Percentiles rank a stretch among this genome's conserved stretches.
phyloP scores from a whole-genome alignment of 1,140 invertebrate species.

The roundworm (Caenorhabditis elegans) region DNA sequence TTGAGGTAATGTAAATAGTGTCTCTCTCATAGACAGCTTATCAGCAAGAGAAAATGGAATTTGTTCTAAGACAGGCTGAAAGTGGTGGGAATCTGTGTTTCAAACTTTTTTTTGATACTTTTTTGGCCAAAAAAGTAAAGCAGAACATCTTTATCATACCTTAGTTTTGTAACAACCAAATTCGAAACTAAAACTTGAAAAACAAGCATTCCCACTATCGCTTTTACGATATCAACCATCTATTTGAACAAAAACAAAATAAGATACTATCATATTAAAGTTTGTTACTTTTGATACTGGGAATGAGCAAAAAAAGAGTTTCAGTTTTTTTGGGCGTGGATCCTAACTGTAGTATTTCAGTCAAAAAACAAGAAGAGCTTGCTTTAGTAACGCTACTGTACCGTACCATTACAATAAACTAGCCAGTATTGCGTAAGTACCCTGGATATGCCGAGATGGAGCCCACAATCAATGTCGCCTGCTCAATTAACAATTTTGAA shows the following conservation, averaged over 20 bases:
- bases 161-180: slow-evolving; percentile 11
- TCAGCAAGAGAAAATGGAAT: background rate
- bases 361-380: no score
- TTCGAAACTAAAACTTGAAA: background rate
- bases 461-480: no score
- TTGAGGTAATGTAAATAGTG: slow-evolving; percentile 20
- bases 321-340: background rate
- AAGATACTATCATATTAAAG: slow-evolving; percentile 21
- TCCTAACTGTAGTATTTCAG: no score
- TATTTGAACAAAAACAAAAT: slow-evolving; percentile 29
- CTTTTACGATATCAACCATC: background rate
- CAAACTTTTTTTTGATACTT: no score
- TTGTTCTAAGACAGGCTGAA: slow-evolving; percentile 10
- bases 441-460: no score
- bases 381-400: no score
- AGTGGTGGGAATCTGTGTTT: background rate
- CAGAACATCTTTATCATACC: background rate
- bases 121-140: no score
- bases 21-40: background rate
- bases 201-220: background rate
- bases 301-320: no score
- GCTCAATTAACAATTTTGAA: no score
- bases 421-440: no score
- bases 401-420: no score
- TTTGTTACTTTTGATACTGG: background rate